Base-by-base conservation (phyloP, 2,797 vertebrate genomes). In the Denticeps clupeoides region DNA sequence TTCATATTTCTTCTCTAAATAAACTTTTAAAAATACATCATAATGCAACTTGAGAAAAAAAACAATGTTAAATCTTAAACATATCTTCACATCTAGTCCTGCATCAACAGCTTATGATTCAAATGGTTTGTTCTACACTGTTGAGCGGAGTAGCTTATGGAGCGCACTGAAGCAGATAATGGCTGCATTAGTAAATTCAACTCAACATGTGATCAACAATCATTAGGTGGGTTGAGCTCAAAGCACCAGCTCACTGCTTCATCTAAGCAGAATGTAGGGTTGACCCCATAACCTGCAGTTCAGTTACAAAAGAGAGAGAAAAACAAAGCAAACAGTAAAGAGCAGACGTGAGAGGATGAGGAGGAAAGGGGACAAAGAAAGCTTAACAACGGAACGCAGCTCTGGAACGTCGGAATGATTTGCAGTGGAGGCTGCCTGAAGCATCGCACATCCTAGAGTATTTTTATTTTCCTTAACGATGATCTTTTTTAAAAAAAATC, bases 1-100 rank as follows among this genome's bases (percentile, higher is more conserved):
- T 87, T 82, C 83, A 78, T 81, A 86, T 78, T 81, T 78, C 7
- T 38, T 64, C 82, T 88, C 84, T 89, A 88, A 86, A 87, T 81
- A 82, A 84, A 87, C n/a, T 79, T 78, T 87, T 80, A 84, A 84
- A 87, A 80, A 78, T 80, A 83, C 80, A 81, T 83, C 85, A 89
- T 83, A 80, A 83, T 82, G 83, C 77, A 84, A 85, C 81, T 84
- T 69, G 67, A 81, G 56, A 53, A 49, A 60, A 55, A 63, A 9
- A 56, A 29, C 7, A 37, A 24, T 63, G 52, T 41, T 57, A 56
- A 65, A 49, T 49, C 43, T 43, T 28, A 18, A 11, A 57, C 54
- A 27, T 32, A 51, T n/a, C 19, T 35, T 49, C 42, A 49, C 49
- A 58, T 53, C 22, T 32, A 49, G 41, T 53, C 46, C 21, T 45